These are phyloP conservation scores for Drosophila vallismaia DNA, from an alignment of 2,888 invertebrate species.

Conservation along the genomic window DNA sequence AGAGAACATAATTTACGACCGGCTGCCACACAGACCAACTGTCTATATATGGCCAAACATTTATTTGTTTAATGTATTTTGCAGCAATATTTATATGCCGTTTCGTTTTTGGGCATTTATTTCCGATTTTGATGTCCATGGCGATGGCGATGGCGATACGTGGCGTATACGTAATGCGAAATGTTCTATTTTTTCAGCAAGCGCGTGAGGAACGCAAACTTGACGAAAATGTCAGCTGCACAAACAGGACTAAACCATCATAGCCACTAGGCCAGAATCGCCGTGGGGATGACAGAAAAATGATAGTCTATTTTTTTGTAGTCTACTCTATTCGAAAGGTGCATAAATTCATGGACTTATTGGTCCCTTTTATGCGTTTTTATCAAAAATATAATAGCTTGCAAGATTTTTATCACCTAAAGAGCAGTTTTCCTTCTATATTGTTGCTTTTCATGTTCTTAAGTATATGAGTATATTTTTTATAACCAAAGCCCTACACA, in stretches of 20 bases:
- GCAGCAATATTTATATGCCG: slow-evolving; percentile 40
- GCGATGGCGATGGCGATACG: slow-evolving; percentile 7
- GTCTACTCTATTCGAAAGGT: background rate
- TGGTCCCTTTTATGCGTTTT: too few species aligned
- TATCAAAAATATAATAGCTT: too few species aligned
- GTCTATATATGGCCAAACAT: slow-evolving; percentile 31
- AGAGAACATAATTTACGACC: slow-evolving; percentile 65
- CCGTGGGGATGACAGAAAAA: slow-evolving; percentile 15
- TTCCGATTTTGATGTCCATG: slow-evolving; percentile 8
- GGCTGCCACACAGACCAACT: slow-evolving; percentile 15
- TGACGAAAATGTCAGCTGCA: slow-evolving; percentile 74
- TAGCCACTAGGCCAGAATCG: slow-evolving; percentile 31
- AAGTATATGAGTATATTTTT: too few species aligned
- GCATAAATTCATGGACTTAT: too few species aligned
- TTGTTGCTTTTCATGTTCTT: too few species aligned
- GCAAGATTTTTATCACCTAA: too few species aligned
- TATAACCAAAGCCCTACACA: too few species aligned
- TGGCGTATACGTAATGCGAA: slow-evolving; percentile 21
- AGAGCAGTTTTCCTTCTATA: too few species aligned
- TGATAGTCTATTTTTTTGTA: slow-evolving; percentile 5
- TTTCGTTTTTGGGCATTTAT: slow-evolving; percentile 35
- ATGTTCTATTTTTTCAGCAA: slow-evolving; percentile 17
- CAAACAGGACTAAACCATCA: slow-evolving; percentile 59
- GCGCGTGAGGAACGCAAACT: slow-evolving; percentile 38
- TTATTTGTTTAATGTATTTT: slow-evolving; percentile 53